These are phyloP conservation scores for Globodera rostochiensis DNA, from an alignment of 1,140 invertebrate genomes.

Conservation along the genomic window DNA sequence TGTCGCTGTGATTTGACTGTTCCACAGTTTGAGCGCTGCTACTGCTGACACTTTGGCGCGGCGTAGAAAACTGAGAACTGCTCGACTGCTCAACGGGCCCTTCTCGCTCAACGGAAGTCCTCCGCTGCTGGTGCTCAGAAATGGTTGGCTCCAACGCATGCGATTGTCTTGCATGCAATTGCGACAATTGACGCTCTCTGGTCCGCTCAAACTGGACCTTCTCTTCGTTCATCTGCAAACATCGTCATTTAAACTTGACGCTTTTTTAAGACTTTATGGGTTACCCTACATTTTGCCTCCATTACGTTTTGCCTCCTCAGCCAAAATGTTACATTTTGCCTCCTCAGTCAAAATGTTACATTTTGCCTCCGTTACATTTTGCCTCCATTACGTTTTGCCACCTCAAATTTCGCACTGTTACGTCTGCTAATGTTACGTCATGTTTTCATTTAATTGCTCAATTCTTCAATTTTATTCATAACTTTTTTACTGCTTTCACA, in stretches of 20 bases:
- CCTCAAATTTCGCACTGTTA: too few species aligned
- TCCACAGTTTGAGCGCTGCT: not conserved
- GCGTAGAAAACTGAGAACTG: constrained; percentile 5
- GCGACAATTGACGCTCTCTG: constrained; percentile 28
- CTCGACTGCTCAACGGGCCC: not conserved
- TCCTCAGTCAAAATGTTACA: too few species aligned
- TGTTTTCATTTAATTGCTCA: too few species aligned
- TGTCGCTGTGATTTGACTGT: not conserved
- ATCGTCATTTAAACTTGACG: not conserved
- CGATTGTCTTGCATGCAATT: constrained; percentile 19
- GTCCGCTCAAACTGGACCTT: constrained; percentile 31
- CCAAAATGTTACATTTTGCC: too few species aligned
- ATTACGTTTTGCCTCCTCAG: too few species aligned
- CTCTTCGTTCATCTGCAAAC: constrained; percentile 35
- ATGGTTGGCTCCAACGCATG: constrained; percentile 1
- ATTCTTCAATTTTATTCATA: too few species aligned
- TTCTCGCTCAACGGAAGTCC: constrained; percentile 2
- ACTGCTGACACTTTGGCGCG: constrained; percentile 9
- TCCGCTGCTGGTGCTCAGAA: constrained; percentile 4
- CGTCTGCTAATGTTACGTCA: too few species aligned
- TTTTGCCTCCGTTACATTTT: too few species aligned
- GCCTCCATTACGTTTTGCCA: too few species aligned
- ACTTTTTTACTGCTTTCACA: too few species aligned
- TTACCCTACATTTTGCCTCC: too few species aligned
- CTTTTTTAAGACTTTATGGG: too few species aligned